phyloP scores from a whole-genome alignment of 2,113 vertebrate species.

The Haplochromis burtoni region DNA sequence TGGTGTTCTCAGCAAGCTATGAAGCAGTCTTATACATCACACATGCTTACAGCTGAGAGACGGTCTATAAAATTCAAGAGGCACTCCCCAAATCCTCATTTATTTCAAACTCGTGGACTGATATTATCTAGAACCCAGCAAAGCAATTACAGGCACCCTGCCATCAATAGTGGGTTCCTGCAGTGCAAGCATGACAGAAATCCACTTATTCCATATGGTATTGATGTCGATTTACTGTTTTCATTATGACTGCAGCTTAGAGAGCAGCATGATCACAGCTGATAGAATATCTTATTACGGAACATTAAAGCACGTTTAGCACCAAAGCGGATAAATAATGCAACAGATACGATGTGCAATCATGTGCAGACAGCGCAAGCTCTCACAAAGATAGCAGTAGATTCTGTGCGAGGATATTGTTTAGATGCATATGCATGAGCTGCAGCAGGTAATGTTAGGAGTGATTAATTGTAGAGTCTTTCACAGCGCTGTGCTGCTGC shows the following conservation, averaged over 20 bases:
- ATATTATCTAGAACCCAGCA: constrained; percentile 33
- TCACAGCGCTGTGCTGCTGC: background rate
- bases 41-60: constrained; percentile 5
- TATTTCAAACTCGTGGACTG: constrained; percentile 37
- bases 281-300: constrained; percentile 33
- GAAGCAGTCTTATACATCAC: background rate
- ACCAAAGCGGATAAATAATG: constrained; percentile 42
- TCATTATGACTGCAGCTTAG: constrained; percentile 33
- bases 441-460: background rate
- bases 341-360: constrained; percentile 3
- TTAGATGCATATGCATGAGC: constrained; percentile 30
- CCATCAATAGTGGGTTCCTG: constrained; percentile 49
- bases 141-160: constrained; percentile 39
- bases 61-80: constrained; percentile 26
- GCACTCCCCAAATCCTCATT: constrained; percentile 19
- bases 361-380: background rate
- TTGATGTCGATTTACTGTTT: constrained; percentile 59
- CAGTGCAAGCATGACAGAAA: constrained; percentile 54
- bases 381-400: background rate
- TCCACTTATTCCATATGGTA: constrained; percentile 54
- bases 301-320: constrained; percentile 27
- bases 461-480: background rate
- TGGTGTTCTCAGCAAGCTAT: background rate
- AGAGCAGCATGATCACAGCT: constrained; percentile 30
- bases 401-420: background rate